A percentile compares a stretch with the other conserved stretches of the same genome.
Evolutionary conservation across 2,113 vertebrate species (phyloP).

Genomic region (Percina caprodes): DNA sequence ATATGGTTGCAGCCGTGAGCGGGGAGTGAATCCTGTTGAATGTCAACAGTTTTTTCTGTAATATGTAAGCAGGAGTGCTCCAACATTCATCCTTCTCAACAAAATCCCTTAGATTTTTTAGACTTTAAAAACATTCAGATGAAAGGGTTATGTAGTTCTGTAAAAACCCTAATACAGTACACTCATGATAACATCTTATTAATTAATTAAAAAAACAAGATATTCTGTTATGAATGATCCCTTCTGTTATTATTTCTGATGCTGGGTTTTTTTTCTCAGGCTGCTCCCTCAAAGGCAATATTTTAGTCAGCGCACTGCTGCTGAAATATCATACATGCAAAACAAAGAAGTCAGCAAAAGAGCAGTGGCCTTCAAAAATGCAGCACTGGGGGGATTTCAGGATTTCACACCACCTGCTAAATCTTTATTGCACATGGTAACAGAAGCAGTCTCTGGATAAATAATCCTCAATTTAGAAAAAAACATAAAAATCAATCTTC

Average conservation of each 20-base stretch:
- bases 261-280: neutral
- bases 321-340: constrained; percentile 74
- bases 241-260: constrained; percentile 21
- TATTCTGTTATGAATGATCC: constrained; percentile 15
- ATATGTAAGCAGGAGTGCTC: neutral
- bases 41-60: neutral
- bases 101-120: constrained; percentile 1
- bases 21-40: constrained; percentile 17
- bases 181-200: constrained; percentile 13
- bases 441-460: constrained; percentile 53
- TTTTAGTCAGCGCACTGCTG: constrained; percentile 41
- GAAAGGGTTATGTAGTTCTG: constrained; percentile 3
- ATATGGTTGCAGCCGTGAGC: constrained; percentile 10
- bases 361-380: constrained; percentile 72
- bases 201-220: constrained; percentile 2
- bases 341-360: constrained; percentile 77
- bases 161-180: neutral
- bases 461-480: constrained; percentile 53
- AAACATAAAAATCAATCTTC: constrained; percentile 61
- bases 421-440: constrained; percentile 56
- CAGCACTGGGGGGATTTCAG: constrained; percentile 59
- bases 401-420: constrained; percentile 70
- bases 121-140: constrained; percentile 1
- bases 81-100: constrained; percentile 23
- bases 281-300: constrained; percentile 50